These are phyloP conservation scores for Melanogrammus aeglefinus DNA, from an alignment of 2,797 vertebrate species.

Conservation along the genomic window DNA sequence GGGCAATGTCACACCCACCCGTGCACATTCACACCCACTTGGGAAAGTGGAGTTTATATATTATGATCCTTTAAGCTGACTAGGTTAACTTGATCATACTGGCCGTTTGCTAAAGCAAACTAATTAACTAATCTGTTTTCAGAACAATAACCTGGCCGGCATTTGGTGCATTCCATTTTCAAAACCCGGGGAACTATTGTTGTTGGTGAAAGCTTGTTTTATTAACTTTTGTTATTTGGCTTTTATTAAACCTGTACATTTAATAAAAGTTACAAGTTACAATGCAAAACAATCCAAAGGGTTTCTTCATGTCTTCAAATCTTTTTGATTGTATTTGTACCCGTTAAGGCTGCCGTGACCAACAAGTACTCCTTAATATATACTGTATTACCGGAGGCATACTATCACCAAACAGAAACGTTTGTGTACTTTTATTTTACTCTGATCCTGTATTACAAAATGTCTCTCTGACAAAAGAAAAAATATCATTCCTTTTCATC, in stretches of 20 bases:
- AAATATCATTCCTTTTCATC: neutral
- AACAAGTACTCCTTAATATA: too few relatives aligned
- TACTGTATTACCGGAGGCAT: neutral
- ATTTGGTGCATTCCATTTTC: neutral
- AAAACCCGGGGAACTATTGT: neutral
- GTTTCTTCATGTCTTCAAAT: too few relatives aligned
- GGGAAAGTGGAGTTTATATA: neutral
- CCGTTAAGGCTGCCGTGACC: too few relatives aligned
- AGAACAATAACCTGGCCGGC: neutral
- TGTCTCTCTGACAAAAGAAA: too few relatives aligned
- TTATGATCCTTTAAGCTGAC: conserved; percentile 14
- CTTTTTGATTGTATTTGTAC: too few relatives aligned
- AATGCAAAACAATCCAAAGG: too few relatives aligned
- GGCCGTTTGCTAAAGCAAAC: neutral
- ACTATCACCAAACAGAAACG: neutral
- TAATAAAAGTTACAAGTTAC: neutral
- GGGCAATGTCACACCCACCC: conserved; percentile 8
- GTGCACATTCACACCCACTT: neutral
- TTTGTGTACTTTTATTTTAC: neutral
- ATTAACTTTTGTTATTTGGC: neutral
- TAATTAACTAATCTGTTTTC: conserved; percentile 1
- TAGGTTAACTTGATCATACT: neutral
- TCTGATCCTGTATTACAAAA: too few relatives aligned
- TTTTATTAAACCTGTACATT: neutral
- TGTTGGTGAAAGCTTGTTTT: neutral